A percentile compares a stretch with the other conserved stretches of the same genome.
These are phyloP conservation scores for Eristalis pertinax DNA, from an alignment of 2,888 invertebrate genomes.

Conservation along the genomic window DNA sequence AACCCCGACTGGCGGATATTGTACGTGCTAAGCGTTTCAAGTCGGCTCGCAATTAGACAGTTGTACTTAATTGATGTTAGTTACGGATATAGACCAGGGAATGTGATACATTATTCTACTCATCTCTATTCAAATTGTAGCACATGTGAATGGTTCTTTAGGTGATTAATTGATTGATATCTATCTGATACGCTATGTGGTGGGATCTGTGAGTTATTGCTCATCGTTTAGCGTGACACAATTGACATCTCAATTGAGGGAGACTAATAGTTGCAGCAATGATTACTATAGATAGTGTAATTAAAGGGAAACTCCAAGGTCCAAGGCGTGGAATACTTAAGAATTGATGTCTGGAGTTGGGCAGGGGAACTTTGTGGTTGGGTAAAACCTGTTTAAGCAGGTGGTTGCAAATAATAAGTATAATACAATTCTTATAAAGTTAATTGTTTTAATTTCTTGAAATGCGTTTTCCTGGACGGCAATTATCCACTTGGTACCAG, in stretches of 20 bases:
- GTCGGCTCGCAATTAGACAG: constrained; percentile 17
- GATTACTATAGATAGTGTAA: neutral
- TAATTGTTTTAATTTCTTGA: too few species aligned
- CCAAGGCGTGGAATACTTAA: neutral
- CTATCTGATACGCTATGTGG: neutral
- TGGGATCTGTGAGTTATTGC: neutral
- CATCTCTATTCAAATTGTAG: constrained; percentile 37
- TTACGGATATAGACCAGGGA: constrained; percentile 7
- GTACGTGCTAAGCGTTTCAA: constrained; percentile 38
- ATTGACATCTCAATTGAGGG: neutral
- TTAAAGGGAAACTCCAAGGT: neutral
- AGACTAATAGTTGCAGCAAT: neutral
- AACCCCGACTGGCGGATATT: constrained; percentile 16
- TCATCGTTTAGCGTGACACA: neutral
- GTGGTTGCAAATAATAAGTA: neutral
- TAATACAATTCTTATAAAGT: neutral
- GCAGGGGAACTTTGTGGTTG: neutral
- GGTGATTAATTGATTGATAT: constrained; percentile 33
- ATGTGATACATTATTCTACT: neutral
- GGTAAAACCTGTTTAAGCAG: neutral
- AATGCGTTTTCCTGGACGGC: too few species aligned
- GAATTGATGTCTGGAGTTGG: neutral
- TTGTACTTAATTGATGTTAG: constrained; percentile 43
- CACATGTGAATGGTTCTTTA: neutral
- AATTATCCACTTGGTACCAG: too few species aligned